phyloP scores from a whole-genome alignment of 2,888 invertebrate species.

The Nomada fucata region DNA sequence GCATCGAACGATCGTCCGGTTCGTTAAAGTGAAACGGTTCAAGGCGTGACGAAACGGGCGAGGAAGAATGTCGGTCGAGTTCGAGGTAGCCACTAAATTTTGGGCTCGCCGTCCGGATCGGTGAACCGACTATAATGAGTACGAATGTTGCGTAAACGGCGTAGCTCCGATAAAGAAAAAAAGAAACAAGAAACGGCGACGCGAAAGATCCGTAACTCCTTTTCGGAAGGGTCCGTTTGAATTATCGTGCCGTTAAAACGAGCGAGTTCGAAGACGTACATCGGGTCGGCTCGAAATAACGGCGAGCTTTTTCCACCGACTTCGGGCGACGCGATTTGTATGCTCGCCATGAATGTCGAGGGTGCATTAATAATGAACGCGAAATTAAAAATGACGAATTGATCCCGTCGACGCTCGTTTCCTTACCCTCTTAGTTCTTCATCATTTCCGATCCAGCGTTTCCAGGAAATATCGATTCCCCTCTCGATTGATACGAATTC shows the following conservation, averaged over 20 bases:
- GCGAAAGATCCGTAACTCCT: conserved; percentile 58
- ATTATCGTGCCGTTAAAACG: conserved; percentile 41
- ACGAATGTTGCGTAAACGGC: conserved; percentile 63
- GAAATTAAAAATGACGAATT: conserved; percentile 34
- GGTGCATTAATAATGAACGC: conserved; percentile 29
- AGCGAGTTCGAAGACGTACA: conserved; percentile 26
- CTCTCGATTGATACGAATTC: neutral
- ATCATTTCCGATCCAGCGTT: neutral
- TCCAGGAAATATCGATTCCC: neutral
- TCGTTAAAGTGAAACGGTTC: conserved; percentile 45
- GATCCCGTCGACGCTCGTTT: neutral
- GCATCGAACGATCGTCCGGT: conserved; percentile 24
- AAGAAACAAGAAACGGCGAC: conserved; percentile 57
- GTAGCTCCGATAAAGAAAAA: conserved; percentile 33
- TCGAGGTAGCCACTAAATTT: conserved; percentile 49
- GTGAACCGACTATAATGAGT: conserved; percentile 65
- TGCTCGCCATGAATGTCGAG: conserved; percentile 6
- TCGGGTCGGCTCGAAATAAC: conserved; percentile 20
- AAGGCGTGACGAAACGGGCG: conserved; percentile 29
- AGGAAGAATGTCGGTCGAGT: neutral
- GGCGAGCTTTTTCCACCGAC: conserved; percentile 13
- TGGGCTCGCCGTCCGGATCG: conserved; percentile 42
- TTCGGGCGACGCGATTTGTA: conserved; percentile 40
- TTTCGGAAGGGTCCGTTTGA: conserved; percentile 21
- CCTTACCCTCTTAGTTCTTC: neutral